These are phyloP conservation scores for Mustela nigripes DNA, from an alignment of 2,113 vertebrate genomes.

Conservation along the genomic window DNA sequence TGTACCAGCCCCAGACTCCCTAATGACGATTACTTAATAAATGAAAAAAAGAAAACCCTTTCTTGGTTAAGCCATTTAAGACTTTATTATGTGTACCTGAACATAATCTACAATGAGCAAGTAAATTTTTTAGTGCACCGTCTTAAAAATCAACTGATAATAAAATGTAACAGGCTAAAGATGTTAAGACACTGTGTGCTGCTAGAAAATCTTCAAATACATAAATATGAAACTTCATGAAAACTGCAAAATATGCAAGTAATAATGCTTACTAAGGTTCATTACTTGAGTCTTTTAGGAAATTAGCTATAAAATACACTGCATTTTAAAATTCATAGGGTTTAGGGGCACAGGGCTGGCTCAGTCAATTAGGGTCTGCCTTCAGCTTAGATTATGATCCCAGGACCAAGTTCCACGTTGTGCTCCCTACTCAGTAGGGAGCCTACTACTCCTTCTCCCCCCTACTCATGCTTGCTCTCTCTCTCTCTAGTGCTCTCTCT, in stretches of 20 bases:
- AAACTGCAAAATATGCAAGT: neutral
- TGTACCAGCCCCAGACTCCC: neutral
- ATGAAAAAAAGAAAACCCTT: neutral
- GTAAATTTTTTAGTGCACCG: neutral
- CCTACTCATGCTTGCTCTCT: neutral
- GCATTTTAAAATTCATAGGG: neutral
- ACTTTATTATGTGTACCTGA: neutral
- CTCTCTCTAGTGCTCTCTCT: neutral
- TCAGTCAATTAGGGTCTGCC: neutral
- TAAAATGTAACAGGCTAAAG: neutral
- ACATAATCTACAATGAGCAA: neutral
- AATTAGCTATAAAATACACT: neutral
- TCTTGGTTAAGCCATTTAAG: neutral
- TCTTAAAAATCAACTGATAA: neutral
- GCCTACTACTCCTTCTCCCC: neutral
- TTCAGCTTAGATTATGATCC: neutral
- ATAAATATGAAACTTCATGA: neutral
- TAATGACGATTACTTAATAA: neutral
- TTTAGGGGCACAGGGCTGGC: neutral
- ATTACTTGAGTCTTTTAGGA: neutral
- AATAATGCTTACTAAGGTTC: neutral
- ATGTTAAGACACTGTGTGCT: neutral
- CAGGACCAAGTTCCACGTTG: too few species aligned
- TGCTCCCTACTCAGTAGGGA: too few species aligned
- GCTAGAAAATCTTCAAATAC: neutral